A percentile compares a stretch with the other conserved stretches of the same genome.
Conservation (phyloP, 2,113 vertebrate genomes). For the Chaetops frenatus region DNA sequence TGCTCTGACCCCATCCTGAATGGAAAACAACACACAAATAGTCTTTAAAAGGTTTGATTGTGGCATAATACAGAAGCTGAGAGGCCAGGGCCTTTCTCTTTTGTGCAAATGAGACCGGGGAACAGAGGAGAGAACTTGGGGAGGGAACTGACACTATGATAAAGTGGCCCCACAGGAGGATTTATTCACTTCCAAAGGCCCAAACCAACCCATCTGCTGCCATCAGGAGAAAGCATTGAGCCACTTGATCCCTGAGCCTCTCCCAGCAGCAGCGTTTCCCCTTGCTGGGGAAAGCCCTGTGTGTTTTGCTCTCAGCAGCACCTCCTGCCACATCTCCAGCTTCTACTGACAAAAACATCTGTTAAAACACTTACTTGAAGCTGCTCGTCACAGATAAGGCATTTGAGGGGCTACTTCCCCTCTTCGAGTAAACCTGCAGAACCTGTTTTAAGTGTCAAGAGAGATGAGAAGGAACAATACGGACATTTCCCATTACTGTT, state of each 20-base stretch:
- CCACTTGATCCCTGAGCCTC: neutral
- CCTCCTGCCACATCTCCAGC: neutral
- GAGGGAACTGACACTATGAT: neutral
- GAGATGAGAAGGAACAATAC: neutral
- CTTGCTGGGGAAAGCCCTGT: neutral
- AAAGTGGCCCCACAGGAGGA: neutral
- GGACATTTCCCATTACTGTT: neutral
- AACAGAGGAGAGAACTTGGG: neutral
- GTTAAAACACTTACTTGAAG: neutral
- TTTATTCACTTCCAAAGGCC: neutral
- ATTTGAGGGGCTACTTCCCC: neutral
- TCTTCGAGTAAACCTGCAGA: neutral
- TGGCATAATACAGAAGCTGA: neutral
- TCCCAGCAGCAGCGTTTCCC: neutral
- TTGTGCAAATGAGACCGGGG: neutral
- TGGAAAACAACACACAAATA: neutral
- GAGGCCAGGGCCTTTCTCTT: neutral
- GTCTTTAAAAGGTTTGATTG: neutral
- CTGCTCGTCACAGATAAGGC: neutral
- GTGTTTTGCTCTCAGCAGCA: neutral
- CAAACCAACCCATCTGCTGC: slow-evolving; percentile 10
- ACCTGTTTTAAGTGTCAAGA: neutral
- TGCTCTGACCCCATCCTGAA: neutral
- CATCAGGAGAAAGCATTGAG: neutral
- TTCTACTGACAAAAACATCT: neutral